Evolutionary conservation across 2,113 vertebrate genomes (phyloP).

Genomic region (Onychorhynchus coronatus): DNA sequence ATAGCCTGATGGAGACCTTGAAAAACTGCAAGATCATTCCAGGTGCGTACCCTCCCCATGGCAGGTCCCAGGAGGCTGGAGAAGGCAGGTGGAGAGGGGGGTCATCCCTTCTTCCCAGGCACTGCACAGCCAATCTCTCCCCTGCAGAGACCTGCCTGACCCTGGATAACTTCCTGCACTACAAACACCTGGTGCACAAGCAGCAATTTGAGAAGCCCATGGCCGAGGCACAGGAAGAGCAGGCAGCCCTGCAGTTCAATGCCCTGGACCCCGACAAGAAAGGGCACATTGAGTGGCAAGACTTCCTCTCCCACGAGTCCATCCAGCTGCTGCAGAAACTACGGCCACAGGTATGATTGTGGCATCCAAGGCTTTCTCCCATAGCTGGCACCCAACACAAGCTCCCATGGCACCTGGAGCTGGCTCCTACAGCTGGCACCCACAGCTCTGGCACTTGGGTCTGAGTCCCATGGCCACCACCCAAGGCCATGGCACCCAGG

Average conservation of each 20-base stretch:
- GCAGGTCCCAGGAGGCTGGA: fast-evolving
- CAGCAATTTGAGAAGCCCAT: conserved; percentile 83
- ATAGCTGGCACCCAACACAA: too few relatives aligned
- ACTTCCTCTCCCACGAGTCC: conserved; percentile 93
- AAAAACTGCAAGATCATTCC: conserved; percentile 91
- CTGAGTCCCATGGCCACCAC: neutral
- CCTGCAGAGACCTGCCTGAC: conserved; percentile 85
- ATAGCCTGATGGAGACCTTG: conserved; percentile 90
- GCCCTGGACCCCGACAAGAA: conserved; percentile 88
- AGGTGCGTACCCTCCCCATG: conserved; percentile 53
- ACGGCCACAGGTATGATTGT: conserved; percentile 80
- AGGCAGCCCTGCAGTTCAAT: conserved; percentile 85
- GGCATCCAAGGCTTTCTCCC: neutral
- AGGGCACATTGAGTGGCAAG: conserved; percentile 88
- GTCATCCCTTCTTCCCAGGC: neutral
- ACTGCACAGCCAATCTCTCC: neutral
- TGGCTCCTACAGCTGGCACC: neutral
- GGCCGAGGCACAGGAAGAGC: conserved; percentile 85
- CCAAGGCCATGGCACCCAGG: neutral
- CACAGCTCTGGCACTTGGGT: neutral
- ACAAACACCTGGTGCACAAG: conserved; percentile 90
- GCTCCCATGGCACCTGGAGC: neutral
- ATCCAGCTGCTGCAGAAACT: conserved; percentile 86
- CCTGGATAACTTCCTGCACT: conserved; percentile 90
- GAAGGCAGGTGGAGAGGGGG: neutral